phyloP scores from a whole-genome alignment of 2,888 invertebrate species.

The Charanyca ferruginea region DNA sequence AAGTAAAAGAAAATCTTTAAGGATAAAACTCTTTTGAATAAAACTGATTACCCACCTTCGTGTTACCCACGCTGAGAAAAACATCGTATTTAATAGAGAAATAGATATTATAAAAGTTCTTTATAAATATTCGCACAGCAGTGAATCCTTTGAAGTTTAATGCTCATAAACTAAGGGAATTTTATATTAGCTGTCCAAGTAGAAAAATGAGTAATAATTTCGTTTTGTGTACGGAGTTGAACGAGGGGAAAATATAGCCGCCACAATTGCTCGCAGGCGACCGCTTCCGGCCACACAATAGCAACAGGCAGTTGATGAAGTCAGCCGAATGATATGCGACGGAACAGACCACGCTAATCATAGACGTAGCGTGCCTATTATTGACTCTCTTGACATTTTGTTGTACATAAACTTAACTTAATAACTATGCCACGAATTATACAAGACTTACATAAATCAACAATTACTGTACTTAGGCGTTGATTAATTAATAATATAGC shows the following conservation, averaged over 20 bases:
- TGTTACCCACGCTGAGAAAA: constrained; percentile 32
- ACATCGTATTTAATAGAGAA: constrained; percentile 36
- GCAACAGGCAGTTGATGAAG: constrained; percentile 74
- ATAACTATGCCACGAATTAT: constrained; percentile 8
- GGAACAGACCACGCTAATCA: constrained; percentile 37
- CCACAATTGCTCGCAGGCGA: constrained; percentile 40
- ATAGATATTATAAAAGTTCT: constrained; percentile 32
- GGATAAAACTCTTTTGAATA: constrained; percentile 31
- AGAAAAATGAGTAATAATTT: constrained; percentile 41
- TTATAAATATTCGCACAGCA: constrained; percentile 36
- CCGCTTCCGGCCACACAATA: constrained; percentile 58
- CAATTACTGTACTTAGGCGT: constrained; percentile 10
- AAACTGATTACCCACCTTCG: constrained; percentile 32
- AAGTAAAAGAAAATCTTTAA: constrained; percentile 29
- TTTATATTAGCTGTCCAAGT: constrained; percentile 43
- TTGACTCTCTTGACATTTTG: constrained; percentile 15
- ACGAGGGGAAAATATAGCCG: constrained; percentile 39
- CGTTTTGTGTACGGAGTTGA: constrained; percentile 35
- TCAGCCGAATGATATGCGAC: constrained; percentile 53
- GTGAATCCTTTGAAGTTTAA: constrained; percentile 49
- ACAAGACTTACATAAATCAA: constrained; percentile 14
- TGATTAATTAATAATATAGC: constrained; percentile 16
- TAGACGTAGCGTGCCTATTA: constrained; percentile 24
- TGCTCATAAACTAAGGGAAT: constrained; percentile 33
- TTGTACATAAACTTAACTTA: background rate